These are phyloP conservation scores for Eurypyga helias DNA, from an alignment of 2,113 vertebrate species.

Conservation along the genomic window DNA sequence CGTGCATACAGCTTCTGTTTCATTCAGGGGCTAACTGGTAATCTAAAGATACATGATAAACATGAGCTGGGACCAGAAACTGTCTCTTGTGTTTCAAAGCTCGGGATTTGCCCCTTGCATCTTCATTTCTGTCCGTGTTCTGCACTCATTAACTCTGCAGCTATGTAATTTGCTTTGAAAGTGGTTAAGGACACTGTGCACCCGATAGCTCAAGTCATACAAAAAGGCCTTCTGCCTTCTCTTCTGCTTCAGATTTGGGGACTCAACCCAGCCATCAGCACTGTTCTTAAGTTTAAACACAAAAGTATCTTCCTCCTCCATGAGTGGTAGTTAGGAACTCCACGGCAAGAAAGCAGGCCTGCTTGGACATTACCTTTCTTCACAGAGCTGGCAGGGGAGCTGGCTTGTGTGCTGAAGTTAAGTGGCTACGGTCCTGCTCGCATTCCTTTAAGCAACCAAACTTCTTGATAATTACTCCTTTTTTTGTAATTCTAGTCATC, in stretches of 20 bases:
- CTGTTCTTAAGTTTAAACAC: neutral
- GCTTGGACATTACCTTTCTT: neutral
- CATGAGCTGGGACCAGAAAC: neutral
- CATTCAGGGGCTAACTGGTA: neutral
- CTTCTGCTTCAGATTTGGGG: neutral
- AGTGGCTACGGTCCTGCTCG: neutral
- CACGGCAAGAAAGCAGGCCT: neutral
- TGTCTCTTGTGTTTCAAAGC: neutral
- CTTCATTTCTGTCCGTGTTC: neutral
- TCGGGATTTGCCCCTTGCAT: neutral
- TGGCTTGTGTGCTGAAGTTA: neutral
- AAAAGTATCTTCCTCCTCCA: neutral
- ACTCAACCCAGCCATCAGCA: neutral
- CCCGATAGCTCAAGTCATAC: neutral
- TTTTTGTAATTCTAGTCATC: neutral
- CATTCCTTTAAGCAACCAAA: neutral
- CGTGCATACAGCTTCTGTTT: neutral
- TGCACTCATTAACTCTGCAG: neutral
- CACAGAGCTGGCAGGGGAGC: neutral
- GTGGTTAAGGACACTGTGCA: neutral
- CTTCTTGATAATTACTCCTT: neutral
- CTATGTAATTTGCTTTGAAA: neutral
- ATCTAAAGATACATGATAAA: neutral
- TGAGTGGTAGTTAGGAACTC: neutral
- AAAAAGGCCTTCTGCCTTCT: neutral